Evolutionary conservation across 53 echinoderm and acorn worm genomes (phyloP).

Genomic region (Echinarachnius parma): DNA sequence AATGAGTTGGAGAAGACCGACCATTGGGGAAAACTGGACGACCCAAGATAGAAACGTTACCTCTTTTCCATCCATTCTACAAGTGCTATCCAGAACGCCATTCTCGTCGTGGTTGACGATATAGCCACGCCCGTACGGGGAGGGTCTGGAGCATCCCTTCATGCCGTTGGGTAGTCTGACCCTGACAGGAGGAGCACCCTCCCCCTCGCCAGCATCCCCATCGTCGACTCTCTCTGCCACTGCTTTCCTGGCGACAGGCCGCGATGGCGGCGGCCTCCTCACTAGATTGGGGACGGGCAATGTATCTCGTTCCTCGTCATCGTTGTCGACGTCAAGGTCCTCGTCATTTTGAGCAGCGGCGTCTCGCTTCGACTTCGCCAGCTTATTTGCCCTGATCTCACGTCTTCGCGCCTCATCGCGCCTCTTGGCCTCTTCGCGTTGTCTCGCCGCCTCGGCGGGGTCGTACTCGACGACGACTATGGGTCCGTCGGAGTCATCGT

Average conservation of each 20-base stretch:
- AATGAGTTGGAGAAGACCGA: no score
- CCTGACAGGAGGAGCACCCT: not conserved
- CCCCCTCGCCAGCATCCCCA: not conserved
- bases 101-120: conserved; percentile 5
- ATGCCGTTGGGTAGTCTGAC: conserved; percentile 32
- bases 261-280: not conserved
- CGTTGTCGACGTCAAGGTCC: not conserved
- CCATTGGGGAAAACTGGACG: no score
- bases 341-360: not conserved
- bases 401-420: not conserved
- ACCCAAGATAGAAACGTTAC: no score
- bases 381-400: not conserved
- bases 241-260: not conserved
- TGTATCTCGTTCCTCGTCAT: not conserved
- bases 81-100: conserved; percentile 5
- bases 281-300: no score
- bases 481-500: conserved; percentile 4
- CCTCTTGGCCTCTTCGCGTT: conserved; percentile 1
- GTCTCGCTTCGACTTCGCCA: not conserved
- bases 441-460: conserved; percentile 10
- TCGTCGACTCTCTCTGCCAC: not conserved
- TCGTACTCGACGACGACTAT: conserved; percentile 29
- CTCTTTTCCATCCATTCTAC: conserved; percentile 23
- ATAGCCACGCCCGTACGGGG: conserved; percentile 26
- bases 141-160: conserved; percentile 34